phyloP scores from a whole-genome alignment of 2,113 vertebrate species.

The Diphyllodes magnificus region DNA sequence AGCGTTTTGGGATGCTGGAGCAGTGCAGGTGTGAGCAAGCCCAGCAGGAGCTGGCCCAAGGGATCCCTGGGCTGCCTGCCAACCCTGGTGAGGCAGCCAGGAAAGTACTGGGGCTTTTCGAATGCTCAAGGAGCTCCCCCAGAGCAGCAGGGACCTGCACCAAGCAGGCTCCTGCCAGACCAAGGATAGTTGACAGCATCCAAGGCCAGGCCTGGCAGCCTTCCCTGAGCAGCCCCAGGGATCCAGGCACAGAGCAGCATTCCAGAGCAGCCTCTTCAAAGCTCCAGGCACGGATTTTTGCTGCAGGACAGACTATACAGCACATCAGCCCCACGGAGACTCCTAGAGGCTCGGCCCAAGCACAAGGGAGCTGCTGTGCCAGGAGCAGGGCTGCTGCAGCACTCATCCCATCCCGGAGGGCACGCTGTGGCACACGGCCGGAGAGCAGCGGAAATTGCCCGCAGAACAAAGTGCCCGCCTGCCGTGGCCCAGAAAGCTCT shows the following conservation, averaged over 20 bases:
- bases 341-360: background rate
- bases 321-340: background rate
- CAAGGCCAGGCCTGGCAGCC: background rate
- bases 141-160: background rate
- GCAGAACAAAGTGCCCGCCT: background rate
- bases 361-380: background rate
- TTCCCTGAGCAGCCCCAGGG: background rate
- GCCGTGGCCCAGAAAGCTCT: background rate
- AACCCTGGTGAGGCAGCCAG: background rate
- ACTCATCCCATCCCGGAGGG: background rate
- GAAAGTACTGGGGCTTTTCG: background rate
- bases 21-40: background rate
- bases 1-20: background rate
- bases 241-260: background rate
- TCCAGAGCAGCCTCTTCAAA: background rate
- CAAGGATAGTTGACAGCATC: background rate
- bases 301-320: background rate
- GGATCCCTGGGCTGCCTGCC: background rate
- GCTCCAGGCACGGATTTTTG: background rate
- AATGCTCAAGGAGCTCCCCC: background rate
- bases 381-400: fast-evolving
- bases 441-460: background rate
- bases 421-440: background rate
- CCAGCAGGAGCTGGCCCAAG: background rate
- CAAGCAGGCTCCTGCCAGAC: background rate